Evolutionary conservation across 2,797 vertebrate species (phyloP).

Genomic region (Podarcis siculus): DNA sequence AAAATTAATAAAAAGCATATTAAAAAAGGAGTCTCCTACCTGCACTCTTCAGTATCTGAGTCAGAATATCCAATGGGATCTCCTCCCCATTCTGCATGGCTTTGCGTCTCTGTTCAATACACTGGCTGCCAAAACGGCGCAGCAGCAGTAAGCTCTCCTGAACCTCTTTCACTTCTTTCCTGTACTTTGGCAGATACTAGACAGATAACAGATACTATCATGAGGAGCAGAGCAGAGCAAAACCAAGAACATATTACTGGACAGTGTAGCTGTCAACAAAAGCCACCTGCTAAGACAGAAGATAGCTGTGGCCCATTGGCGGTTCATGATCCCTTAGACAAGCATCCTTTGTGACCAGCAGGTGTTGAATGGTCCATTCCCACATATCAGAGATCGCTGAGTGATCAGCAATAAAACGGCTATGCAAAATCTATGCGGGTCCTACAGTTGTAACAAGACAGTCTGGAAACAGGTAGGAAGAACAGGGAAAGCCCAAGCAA

Average conservation of each 20-base stretch:
- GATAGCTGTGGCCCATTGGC: neutral
- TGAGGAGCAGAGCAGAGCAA: neutral
- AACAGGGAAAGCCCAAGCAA: too few relatives aligned
- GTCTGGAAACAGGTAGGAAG: too few relatives aligned
- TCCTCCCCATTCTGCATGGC: constrained; percentile 82
- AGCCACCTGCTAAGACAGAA: neutral
- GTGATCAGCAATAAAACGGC: neutral
- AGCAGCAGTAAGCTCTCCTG: constrained; percentile 81
- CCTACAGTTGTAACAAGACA: neutral
- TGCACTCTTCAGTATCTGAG: constrained; percentile 86
- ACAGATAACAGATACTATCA: constrained; percentile 36
- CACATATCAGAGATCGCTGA: neutral
- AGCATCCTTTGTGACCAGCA: neutral
- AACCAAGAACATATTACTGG: neutral
- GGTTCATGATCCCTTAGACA: neutral
- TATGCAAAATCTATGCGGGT: neutral
- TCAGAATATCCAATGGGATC: constrained; percentile 87
- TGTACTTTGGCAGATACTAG: constrained; percentile 84
- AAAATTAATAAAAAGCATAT: too few relatives aligned
- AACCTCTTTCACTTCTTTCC: constrained; percentile 78
- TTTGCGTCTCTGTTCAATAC: constrained; percentile 82
- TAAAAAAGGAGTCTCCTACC: constrained; percentile 31
- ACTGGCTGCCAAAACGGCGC: constrained; percentile 83
- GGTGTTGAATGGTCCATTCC: neutral
- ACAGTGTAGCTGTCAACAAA: too few relatives aligned